These are phyloP conservation scores for Propithecus perrieri DNA, from an alignment of 2,797 vertebrate species.

Conservation along the genomic window DNA sequence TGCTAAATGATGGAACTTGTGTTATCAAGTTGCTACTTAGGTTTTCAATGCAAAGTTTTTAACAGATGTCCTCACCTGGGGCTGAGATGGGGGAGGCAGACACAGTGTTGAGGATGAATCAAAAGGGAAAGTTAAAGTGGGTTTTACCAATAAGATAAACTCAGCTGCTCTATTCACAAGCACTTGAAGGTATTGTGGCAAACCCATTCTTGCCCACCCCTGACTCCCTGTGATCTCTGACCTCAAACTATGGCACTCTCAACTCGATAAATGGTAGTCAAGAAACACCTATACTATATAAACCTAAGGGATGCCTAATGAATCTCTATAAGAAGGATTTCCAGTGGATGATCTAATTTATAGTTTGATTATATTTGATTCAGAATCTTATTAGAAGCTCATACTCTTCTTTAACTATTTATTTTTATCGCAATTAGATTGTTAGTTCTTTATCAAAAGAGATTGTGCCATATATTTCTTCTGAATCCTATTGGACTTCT, in stretches of 20 bases:
- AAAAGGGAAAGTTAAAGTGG: conserved; percentile 13
- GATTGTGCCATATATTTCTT: not conserved
- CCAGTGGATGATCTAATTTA: not conserved
- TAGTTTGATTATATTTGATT: not conserved
- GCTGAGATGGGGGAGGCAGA: not conserved
- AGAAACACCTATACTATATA: not conserved
- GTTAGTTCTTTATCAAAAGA: not conserved
- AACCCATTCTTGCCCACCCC: not conserved
- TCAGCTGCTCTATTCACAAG: conserved; percentile 42
- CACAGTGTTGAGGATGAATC: not conserved
- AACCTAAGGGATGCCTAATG: not conserved
- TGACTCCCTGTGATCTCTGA: not conserved
- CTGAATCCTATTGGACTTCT: not conserved
- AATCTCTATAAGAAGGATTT: not conserved
- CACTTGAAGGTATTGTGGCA: not conserved
- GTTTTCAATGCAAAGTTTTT: conserved; percentile 56
- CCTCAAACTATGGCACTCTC: not conserved
- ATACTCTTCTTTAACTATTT: not conserved
- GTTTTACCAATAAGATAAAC: conserved; percentile 51
- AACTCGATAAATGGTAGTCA: not conserved
- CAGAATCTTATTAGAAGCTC: not conserved
- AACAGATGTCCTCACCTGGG: conserved; percentile 69
- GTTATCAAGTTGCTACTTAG: conserved; percentile 63
- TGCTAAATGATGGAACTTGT: conserved; percentile 52
- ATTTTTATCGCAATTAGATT: conserved; percentile 16